Evolutionary conservation across 2,888 invertebrate genomes (phyloP).

Genomic region (Eremobia ochroleuca): DNA sequence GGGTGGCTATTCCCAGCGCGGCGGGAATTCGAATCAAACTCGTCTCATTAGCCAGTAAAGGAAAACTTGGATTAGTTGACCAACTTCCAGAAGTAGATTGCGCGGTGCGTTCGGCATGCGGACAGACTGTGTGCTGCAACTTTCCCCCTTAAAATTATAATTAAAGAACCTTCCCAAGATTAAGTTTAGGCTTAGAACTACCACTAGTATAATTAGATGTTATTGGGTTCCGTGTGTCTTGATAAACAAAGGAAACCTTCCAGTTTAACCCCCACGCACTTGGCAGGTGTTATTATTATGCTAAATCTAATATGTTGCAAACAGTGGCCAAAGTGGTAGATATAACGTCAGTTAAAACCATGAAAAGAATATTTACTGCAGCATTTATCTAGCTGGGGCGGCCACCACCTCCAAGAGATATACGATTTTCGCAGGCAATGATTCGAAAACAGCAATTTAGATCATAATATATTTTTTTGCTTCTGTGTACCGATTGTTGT

Average conservation of each 20-base stretch:
- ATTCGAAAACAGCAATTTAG: constrained; percentile 71
- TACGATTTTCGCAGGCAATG: constrained; percentile 74
- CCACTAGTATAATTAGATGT: constrained; percentile 22
- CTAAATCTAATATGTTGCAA: constrained; percentile 56
- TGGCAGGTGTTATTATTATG: constrained; percentile 19
- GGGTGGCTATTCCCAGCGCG: constrained; percentile 77
- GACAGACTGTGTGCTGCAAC: constrained; percentile 69
- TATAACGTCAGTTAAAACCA: constrained; percentile 74
- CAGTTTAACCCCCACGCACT: neutral
- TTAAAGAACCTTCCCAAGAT: constrained; percentile 57
- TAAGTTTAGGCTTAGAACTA: constrained; percentile 29
- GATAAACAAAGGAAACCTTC: neutral
- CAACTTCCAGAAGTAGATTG: constrained; percentile 83
- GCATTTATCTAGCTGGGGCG: constrained; percentile 74
- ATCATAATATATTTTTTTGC: constrained; percentile 53
- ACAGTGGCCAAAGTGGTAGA: constrained; percentile 67
- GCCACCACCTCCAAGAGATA: constrained; percentile 73
- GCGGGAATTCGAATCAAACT: constrained; percentile 88
- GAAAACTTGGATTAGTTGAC: constrained; percentile 91
- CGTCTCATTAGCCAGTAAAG: constrained; percentile 89
- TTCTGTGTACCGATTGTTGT: constrained; percentile 23
- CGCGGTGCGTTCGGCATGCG: constrained; percentile 75
- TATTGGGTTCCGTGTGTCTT: constrained; percentile 3
- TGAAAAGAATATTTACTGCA: constrained; percentile 76
- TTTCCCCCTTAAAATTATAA: constrained; percentile 69